These are phyloP conservation scores for Lepilemur septentrionalis DNA, from an alignment of 2,797 vertebrate genomes.

Conservation along the genomic window DNA sequence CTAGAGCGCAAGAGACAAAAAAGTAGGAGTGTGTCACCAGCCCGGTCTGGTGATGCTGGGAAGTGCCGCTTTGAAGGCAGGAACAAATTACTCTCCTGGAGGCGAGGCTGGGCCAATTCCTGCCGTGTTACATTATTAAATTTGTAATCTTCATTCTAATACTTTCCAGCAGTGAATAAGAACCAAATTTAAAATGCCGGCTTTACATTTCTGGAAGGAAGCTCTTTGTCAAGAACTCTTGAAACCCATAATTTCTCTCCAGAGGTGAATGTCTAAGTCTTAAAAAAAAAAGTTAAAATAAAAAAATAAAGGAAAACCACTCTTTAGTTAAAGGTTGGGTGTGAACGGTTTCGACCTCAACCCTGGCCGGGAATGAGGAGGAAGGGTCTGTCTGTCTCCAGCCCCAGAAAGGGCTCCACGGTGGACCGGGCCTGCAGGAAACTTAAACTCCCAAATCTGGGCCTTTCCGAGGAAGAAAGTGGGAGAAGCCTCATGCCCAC, in stretches of 20 bases:
- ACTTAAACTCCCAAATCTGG: background rate
- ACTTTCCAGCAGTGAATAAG: slow-evolving; percentile 82
- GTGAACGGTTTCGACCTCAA: background rate
- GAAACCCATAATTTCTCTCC: slow-evolving; percentile 81
- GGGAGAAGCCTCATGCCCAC: background rate
- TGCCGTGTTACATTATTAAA: slow-evolving; percentile 85
- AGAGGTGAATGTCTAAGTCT: slow-evolving; percentile 78
- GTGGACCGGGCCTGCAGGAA: background rate
- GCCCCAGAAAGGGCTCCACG: background rate
- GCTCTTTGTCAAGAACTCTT: slow-evolving; percentile 73
- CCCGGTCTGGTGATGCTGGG: slow-evolving; percentile 72
- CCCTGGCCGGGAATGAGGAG: background rate
- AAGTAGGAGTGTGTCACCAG: slow-evolving; percentile 73
- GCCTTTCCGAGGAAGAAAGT: background rate
- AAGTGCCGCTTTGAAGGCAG: slow-evolving; percentile 77
- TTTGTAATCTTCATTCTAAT: slow-evolving; percentile 86
- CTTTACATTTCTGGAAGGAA: slow-evolving; percentile 79
- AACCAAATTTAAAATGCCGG: slow-evolving; percentile 81
- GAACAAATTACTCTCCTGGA: slow-evolving; percentile 81
- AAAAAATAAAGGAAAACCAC: slow-evolving; percentile 45
- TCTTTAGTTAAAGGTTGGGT: slow-evolving; percentile 53
- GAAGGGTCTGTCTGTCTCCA: background rate
- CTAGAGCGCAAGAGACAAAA: background rate
- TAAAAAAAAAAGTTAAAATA: slow-evolving; percentile 64
- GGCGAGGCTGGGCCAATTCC: slow-evolving; percentile 74